Conservation (phyloP, 2,113 vertebrate genomes). For the Megaceryle torquata region DNA sequence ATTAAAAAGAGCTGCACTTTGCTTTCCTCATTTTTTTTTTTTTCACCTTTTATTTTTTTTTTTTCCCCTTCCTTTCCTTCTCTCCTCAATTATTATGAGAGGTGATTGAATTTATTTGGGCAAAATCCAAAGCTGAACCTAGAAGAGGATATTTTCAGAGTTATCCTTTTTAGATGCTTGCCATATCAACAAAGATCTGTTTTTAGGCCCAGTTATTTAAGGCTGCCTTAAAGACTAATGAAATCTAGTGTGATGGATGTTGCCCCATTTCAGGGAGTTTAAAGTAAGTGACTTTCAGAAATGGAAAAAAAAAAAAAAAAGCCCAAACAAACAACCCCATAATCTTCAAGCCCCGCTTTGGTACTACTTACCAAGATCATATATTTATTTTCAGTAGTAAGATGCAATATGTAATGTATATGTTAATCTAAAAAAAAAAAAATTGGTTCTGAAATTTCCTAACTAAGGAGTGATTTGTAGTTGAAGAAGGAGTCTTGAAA, state of each 20-base stretch:
- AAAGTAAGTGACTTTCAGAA: slow-evolving; percentile 41
- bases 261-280: background rate
- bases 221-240: slow-evolving; percentile 52
- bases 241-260: slow-evolving; percentile 44
- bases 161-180: slow-evolving; percentile 49
- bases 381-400: background rate
- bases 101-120: slow-evolving; percentile 61
- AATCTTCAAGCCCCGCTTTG: background rate
- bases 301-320: background rate
- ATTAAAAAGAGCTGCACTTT: slow-evolving; percentile 60
- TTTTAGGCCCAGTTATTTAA: slow-evolving; percentile 54
- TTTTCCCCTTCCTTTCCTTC: background rate
- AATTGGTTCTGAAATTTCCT: background rate
- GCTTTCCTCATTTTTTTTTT: background rate
- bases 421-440: background rate
- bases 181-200: slow-evolving; percentile 40
- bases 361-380: background rate
- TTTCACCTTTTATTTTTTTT: too few relatives aligned
- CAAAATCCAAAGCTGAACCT: slow-evolving; percentile 56
- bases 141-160: slow-evolving; percentile 48
- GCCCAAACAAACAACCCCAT: background rate
- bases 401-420: background rate
- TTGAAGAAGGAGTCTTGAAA: background rate
- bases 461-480: background rate
- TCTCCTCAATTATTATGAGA: slow-evolving; percentile 35